phyloP scores from a whole-genome alignment of 2,113 vertebrate genomes.

The Caranx melampygus region DNA sequence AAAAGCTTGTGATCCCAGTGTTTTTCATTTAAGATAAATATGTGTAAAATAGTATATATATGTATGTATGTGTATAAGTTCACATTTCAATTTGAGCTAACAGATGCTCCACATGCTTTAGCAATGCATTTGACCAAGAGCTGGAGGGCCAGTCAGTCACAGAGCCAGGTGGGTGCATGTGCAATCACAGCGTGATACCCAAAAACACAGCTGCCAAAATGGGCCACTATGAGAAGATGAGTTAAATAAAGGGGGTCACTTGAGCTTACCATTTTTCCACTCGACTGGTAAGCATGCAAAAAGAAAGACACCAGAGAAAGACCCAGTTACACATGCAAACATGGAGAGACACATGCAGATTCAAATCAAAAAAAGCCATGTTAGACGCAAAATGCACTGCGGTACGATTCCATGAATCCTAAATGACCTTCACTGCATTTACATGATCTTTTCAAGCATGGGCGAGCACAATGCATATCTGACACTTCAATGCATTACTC shows the following conservation, averaged over 20 bases:
- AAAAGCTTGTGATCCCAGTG: slow-evolving; percentile 13
- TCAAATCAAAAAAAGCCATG: slow-evolving; percentile 64
- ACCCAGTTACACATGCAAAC: slow-evolving; percentile 85
- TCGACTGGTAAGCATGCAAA: slow-evolving; percentile 92
- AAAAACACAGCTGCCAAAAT: slow-evolving; percentile 50
- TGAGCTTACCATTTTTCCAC: slow-evolving; percentile 98
- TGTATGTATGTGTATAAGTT: background rate
- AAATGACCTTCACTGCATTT: slow-evolving; percentile 67
- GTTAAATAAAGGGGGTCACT: slow-evolving; percentile 66
- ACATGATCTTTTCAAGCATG: slow-evolving; percentile 66
- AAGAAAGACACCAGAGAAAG: slow-evolving; percentile 83
- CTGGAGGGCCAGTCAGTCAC: slow-evolving; percentile 41
- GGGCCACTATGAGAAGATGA: slow-evolving; percentile 64
- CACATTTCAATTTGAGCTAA: slow-evolving; percentile 2
- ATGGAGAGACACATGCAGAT: slow-evolving; percentile 79
- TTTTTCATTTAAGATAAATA: background rate
- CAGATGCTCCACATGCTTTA: slow-evolving; percentile 56
- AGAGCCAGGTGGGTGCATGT: slow-evolving; percentile 32
- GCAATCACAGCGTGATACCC: slow-evolving; percentile 52
- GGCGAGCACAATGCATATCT: slow-evolving; percentile 46
- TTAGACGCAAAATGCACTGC: slow-evolving; percentile 71
- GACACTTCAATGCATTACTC: slow-evolving; percentile 59
- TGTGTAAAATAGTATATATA: background rate
- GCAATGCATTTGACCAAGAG: slow-evolving; percentile 44
- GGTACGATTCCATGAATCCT: slow-evolving; percentile 55